A percentile compares a stretch with the other conserved stretches of the same genome.
These are phyloP conservation scores for Leucoptera coffeella DNA, from an alignment of 2,888 invertebrate genomes.

Conservation along the genomic window DNA sequence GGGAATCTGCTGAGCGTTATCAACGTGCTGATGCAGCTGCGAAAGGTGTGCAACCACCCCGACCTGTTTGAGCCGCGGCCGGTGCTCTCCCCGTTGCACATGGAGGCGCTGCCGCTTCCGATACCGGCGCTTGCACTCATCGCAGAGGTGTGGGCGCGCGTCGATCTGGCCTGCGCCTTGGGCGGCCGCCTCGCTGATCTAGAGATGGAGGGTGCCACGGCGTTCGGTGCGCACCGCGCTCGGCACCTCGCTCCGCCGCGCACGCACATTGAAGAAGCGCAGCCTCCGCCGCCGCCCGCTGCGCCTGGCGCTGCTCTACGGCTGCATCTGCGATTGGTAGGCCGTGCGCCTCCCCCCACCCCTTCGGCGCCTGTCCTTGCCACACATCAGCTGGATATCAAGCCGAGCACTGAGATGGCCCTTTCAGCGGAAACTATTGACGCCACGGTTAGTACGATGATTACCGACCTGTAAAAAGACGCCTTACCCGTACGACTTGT, in stretches of 20 bases:
- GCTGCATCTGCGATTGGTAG: constrained; percentile 5
- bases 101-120: constrained; percentile 65
- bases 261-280: constrained; percentile 64
- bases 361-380: constrained; percentile 12
- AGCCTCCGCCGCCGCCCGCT: constrained; percentile 40
- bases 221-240: constrained; percentile 80
- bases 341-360: constrained; percentile 10
- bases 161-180: constrained; percentile 66
- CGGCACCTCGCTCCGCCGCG: constrained; percentile 66
- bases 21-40: constrained; percentile 93
- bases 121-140: constrained; percentile 72
- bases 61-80: constrained; percentile 96
- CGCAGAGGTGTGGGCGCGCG: constrained; percentile 64
- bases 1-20: constrained; percentile 94
- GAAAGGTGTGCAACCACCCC: constrained; percentile 98
- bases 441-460: too few relatives aligned
- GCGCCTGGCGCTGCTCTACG: constrained; percentile 15
- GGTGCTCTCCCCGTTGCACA: constrained; percentile 88
- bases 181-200: constrained; percentile 60
- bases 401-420: too few relatives aligned
- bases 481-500: too few relatives aligned
- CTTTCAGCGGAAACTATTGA: too few relatives aligned
- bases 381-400: too few relatives aligned
- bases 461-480: too few relatives aligned
- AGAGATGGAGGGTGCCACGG: constrained; percentile 65